Evolutionary conservation across 64 coral and sea anemone species (phyloP).

Genomic region (Catalaphyllia jardinei): DNA sequence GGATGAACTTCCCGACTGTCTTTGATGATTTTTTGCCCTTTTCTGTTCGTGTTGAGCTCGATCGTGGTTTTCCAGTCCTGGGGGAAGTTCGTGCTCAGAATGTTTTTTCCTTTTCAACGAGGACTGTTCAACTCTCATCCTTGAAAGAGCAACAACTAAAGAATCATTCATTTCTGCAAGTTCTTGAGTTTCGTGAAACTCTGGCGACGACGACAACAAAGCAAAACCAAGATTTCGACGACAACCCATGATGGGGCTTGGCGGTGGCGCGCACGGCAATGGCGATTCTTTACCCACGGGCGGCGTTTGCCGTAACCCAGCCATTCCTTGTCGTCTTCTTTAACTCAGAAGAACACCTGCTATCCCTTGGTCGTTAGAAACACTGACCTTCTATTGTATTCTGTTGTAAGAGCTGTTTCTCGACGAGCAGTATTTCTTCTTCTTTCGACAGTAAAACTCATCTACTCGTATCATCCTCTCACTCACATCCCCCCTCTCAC

Average conservation of each 20-base stretch:
- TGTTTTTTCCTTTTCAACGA: conserved; percentile 74
- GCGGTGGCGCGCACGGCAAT: conserved; percentile 71
- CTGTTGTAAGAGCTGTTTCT: background rate
- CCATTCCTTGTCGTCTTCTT: conserved; percentile 19
- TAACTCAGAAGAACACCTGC: background rate
- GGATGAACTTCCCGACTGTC: conserved; percentile 27
- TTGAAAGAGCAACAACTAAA: conserved; percentile 63
- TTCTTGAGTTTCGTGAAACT: conserved; percentile 48
- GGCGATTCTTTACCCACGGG: conserved; percentile 34
- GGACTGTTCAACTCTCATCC: conserved; percentile 77
- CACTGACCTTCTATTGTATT: background rate
- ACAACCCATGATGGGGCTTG: conserved; percentile 63
- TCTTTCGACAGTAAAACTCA: conserved; percentile 15
- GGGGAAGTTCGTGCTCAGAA: conserved; percentile 68
- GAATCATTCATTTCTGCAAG: conserved; percentile 68
- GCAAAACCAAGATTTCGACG: conserved; percentile 63
- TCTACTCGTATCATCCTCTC: background rate
- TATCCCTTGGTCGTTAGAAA: background rate
- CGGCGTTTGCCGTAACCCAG: conserved; percentile 22
- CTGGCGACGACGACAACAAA: conserved; percentile 63
- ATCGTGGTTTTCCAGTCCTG: conserved; percentile 48
- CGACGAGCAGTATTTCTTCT: conserved; percentile 26
- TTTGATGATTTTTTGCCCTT: conserved; percentile 59
- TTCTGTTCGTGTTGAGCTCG: conserved; percentile 55
- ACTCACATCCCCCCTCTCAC: no score